phyloP scores from a whole-genome alignment of 2,888 invertebrate species.

The Archips xylosteana region DNA sequence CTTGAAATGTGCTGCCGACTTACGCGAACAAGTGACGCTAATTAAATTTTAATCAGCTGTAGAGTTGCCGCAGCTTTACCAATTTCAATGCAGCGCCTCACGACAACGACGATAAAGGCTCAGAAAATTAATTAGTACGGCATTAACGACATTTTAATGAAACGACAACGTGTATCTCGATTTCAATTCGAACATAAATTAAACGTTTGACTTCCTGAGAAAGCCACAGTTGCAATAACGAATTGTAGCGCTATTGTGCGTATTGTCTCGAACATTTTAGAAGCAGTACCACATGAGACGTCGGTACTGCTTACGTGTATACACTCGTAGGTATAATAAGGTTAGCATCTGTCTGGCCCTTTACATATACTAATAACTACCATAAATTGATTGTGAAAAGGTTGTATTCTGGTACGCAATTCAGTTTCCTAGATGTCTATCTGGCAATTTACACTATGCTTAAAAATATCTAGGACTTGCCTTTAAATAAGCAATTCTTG shows the following conservation, averaged over 20 bases:
- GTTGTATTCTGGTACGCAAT: no score
- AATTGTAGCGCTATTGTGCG: not conserved
- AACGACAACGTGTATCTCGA: constrained; percentile 11
- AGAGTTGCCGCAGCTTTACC: constrained; percentile 20
- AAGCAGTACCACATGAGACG: not conserved
- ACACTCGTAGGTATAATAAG: no score
- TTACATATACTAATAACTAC: no score
- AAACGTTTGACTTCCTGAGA: constrained; percentile 6
- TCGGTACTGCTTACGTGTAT: no score
- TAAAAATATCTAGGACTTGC: no score
- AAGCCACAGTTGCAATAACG: constrained; percentile 14
- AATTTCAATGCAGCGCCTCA: constrained; percentile 24
- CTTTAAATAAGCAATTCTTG: no score
- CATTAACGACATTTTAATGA: constrained; percentile 25
- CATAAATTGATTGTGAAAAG: no score
- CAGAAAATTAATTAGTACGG: constrained; percentile 30
- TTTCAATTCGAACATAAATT: constrained; percentile 13
- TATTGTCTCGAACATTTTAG: not conserved
- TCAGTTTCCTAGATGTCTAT: no score
- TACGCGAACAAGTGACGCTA: constrained; percentile 32
- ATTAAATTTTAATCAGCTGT: constrained; percentile 39
- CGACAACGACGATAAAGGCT: constrained; percentile 21
- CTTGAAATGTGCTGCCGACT: constrained; percentile 33
- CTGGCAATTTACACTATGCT: no score
- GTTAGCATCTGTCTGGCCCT: no score